Percentiles rank a stretch among this genome's conserved stretches.
Evolutionary conservation across 2,888 invertebrate species (phyloP).

Genomic region (Melinaea menophilus): DNA sequence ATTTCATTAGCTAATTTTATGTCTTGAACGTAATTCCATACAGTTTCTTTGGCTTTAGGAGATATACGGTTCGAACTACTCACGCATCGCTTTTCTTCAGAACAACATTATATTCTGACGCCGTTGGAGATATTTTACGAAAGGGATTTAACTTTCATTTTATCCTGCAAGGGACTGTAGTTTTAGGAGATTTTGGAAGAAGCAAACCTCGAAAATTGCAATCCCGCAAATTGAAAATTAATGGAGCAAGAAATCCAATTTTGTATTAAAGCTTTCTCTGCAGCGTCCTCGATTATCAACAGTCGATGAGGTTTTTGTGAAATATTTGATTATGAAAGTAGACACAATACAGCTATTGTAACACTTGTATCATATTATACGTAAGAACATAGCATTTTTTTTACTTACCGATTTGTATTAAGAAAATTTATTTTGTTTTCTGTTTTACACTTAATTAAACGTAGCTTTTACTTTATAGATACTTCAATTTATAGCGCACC

Average conservation of each 20-base stretch:
- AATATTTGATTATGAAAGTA: neutral
- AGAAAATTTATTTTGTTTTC: no score
- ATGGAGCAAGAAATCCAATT: slow-evolving; percentile 76
- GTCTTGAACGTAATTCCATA: no score
- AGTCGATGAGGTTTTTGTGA: slow-evolving; percentile 29
- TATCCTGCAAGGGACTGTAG: slow-evolving; percentile 53
- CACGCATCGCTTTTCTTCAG: neutral
- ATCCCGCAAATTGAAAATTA: slow-evolving; percentile 77
- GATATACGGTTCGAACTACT: no score
- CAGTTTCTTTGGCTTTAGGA: no score
- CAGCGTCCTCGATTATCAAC: slow-evolving; percentile 32
- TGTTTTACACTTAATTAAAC: no score
- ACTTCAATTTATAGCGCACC: no score
- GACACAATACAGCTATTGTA: no score
- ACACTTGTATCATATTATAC: no score
- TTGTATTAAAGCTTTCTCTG: slow-evolving; percentile 70
- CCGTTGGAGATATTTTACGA: slow-evolving; percentile 13
- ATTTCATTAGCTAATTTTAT: no score
- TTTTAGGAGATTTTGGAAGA: slow-evolving; percentile 61
- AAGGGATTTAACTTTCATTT: slow-evolving; percentile 55
- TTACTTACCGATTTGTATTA: no score
- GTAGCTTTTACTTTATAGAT: no score
- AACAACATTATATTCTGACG: neutral
- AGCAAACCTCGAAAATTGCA: slow-evolving; percentile 76
- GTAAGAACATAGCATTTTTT: neutral